Evolutionary conservation across 1,140 invertebrate species (phyloP), one percentile per base, ranked within the genome.

Genomic region (Bombus waltoni): DNA sequence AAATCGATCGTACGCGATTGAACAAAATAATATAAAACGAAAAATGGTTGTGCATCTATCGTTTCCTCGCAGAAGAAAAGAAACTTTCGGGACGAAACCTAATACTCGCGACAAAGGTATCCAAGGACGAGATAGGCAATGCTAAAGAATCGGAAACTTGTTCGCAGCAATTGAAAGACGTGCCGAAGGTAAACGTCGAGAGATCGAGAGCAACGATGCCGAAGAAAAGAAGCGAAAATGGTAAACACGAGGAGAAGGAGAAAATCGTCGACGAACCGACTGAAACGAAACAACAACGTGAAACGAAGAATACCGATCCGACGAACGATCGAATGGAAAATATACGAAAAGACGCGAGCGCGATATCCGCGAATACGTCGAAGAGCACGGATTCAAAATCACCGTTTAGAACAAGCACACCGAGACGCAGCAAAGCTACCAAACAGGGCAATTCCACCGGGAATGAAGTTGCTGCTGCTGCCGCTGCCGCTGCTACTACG

Each of bases 161-260:
- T 35, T 18, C 66, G n/a, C 66, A 68, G 66, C 15, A 25, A 6
- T 35, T 1, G 6, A 0, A 66, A 32, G n/a, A 5, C 32, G 5
- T 0, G 0, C 13, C 11, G 8, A 13, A n/a, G 5, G 25, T n/a
- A n/a, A 13, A 1, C 11, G 59, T 11, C 0, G 4, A 62, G 28
- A 62, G 5, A 53, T 53, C 18, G 1, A 4, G 2, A 3, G 8
- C 8, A 4, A 22, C 1, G 35, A 5, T 1, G 2, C 0, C 15
- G 18, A 1, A 3, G 6, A 9, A 3, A 22, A 22, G 66, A 25
- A 32, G 15, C 2, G 0, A 2, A 18, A 38, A 1, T 1, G 3
- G 18, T 10, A 9, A 9, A 68, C 4, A 10, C 59, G 59, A 35
- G 32, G 2, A 9, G 9, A 38, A 3, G 25, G 13, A n/a, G 35